Percentiles rank a stretch among this genome's conserved stretches.
phyloP scores from a whole-genome alignment of 2,797 vertebrate genomes.

The Sebastes taczanowskii region DNA sequence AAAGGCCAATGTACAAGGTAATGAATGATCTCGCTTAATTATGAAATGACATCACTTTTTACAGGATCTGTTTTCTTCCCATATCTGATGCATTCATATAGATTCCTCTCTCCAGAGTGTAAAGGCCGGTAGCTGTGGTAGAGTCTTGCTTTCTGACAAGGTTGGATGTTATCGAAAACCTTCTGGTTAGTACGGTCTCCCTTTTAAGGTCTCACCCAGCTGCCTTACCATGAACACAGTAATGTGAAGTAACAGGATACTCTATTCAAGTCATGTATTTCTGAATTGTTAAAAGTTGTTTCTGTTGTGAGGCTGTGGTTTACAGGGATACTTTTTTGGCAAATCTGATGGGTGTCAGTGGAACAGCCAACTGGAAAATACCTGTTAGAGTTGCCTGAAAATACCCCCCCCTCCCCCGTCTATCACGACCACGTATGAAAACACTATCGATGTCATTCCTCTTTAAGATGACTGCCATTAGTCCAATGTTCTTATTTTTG shows the following conservation, averaged over 20 bases:
- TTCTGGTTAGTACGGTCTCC: conserved; percentile 5
- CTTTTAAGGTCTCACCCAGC: conserved; percentile 59
- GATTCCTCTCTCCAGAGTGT: conserved; percentile 5
- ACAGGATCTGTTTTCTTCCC: neutral
- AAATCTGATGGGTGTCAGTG: neutral
- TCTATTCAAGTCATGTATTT: conserved; percentile 7
- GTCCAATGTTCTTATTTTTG: conserved; percentile 40
- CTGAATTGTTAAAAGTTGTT: neutral
- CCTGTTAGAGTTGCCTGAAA: conserved; percentile 11
- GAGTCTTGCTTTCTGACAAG: neutral
- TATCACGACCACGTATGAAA: conserved; percentile 44
- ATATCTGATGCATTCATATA: neutral
- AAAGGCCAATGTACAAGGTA: neutral
- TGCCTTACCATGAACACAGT: conserved; percentile 61
- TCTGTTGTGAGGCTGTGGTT: conserved; percentile 17
- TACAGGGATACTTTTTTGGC: conserved; percentile 17
- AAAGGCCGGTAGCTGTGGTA: neutral
- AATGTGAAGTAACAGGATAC: neutral
- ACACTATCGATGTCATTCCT: conserved; percentile 69
- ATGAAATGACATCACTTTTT: neutral
- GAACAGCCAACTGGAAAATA: neutral
- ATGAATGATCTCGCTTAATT: neutral
- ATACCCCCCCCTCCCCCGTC: neutral
- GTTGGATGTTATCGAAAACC: conserved; percentile 20
- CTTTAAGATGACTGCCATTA: conserved; percentile 70